Percentiles rank a stretch among this genome's conserved stretches.
These are phyloP conservation scores for Eleginops maclovinus DNA, from an alignment of 2,113 vertebrate species.

Conservation along the genomic window DNA sequence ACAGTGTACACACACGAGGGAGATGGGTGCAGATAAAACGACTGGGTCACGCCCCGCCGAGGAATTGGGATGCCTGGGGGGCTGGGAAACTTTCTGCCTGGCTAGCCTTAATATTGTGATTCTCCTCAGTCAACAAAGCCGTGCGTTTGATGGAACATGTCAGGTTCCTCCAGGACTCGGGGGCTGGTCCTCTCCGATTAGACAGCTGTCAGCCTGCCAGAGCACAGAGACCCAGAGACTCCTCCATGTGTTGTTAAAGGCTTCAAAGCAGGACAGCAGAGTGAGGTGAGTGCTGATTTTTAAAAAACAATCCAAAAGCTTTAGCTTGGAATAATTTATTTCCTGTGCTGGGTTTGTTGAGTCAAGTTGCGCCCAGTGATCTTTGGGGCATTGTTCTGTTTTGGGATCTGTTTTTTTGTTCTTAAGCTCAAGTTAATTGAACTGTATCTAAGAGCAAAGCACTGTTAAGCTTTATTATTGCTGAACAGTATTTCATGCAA, in stretches of 20 bases:
- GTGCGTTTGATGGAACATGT: slow-evolving; percentile 74
- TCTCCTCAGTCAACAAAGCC: slow-evolving; percentile 70
- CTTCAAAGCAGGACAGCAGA: slow-evolving; percentile 37
- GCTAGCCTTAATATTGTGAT: slow-evolving; percentile 71
- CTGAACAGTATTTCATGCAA: not conserved
- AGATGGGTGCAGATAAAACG: slow-evolving; percentile 79
- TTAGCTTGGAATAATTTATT: slow-evolving; percentile 9
- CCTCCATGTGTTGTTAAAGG: slow-evolving; percentile 48
- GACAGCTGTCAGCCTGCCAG: slow-evolving; percentile 76
- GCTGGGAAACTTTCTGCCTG: slow-evolving; percentile 65
- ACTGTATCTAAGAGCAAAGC: not conserved
- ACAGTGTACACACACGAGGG: slow-evolving; percentile 71
- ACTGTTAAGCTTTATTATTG: not conserved
- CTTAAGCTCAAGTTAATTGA: not conserved
- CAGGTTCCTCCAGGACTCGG: slow-evolving; percentile 67
- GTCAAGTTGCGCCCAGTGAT: not conserved
- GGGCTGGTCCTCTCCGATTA: slow-evolving; percentile 69
- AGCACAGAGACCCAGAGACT: slow-evolving; percentile 48
- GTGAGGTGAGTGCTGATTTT: slow-evolving; percentile 65
- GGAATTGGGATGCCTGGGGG: slow-evolving; percentile 80
- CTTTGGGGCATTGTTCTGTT: slow-evolving; percentile 9
- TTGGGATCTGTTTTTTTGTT: not conserved
- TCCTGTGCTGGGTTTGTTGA: not conserved
- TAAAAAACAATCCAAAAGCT: not conserved
- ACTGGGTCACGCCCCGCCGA: slow-evolving; percentile 71